These are phyloP conservation scores for Bombus balteatus DNA, from an alignment of 1,140 invertebrate species.

Conservation along the genomic window DNA sequence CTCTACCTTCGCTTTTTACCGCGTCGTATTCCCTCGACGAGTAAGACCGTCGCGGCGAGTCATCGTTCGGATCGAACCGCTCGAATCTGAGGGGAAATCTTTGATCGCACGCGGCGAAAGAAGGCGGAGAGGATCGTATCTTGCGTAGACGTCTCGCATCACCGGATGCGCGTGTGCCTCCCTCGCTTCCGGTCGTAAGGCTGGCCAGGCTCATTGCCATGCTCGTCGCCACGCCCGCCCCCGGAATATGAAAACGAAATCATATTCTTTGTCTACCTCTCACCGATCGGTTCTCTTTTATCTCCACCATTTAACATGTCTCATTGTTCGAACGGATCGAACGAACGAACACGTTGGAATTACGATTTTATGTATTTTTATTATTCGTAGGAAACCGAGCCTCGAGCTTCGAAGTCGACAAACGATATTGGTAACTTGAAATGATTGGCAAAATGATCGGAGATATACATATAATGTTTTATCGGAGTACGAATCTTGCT, in stretches of 20 bases:
- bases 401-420: not conserved
- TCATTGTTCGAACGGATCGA: not conserved
- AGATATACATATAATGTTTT: not conserved
- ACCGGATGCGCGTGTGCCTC: slow-evolving; percentile 74
- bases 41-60: slow-evolving; percentile 13
- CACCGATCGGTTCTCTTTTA: slow-evolving; percentile 64
- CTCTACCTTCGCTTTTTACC: not conserved
- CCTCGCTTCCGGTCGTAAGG: slow-evolving; percentile 72
- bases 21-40: not conserved
- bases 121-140: slow-evolving; percentile 61
- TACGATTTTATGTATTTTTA: not conserved
- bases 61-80: slow-evolving; percentile 26
- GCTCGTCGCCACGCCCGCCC: slow-evolving; percentile 62
- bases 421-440: not conserved
- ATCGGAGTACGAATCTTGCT: too few species aligned
- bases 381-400: not conserved
- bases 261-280: slow-evolving; percentile 68
- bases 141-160: slow-evolving; percentile 66
- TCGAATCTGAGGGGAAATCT: slow-evolving; percentile 7
- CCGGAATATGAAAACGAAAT: slow-evolving; percentile 76
- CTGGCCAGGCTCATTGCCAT: slow-evolving; percentile 68
- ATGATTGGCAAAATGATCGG: not conserved
- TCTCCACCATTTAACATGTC: slow-evolving; percentile 8
- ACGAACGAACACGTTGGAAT: slow-evolving; percentile 1
- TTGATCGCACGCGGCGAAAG: slow-evolving; percentile 37